Conservation (phyloP, 2,797 vertebrate species). For the Anguilla marmorata region DNA sequence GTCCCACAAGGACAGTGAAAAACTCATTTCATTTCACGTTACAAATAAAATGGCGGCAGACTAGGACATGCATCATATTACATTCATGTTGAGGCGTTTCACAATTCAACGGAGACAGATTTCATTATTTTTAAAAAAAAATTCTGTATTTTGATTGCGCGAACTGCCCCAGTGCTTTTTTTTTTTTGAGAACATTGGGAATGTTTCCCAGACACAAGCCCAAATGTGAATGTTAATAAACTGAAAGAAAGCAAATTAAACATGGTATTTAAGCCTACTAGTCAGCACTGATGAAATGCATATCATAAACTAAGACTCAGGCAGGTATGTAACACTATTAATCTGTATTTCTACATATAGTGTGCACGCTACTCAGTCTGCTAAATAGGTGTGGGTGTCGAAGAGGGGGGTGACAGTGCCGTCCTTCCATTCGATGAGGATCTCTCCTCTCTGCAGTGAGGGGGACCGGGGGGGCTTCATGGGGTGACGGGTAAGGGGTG, state of each 20-base stretch:
- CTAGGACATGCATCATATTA: not conserved
- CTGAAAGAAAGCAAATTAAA: not conserved
- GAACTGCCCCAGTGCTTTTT: not conserved
- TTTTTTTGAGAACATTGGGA: not conserved
- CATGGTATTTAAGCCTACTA: not conserved
- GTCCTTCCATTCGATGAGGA: slow-evolving; percentile 86
- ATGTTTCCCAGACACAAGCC: not conserved
- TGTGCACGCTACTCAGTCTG: slow-evolving; percentile 46
- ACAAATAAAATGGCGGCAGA: not conserved
- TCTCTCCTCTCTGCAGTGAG: slow-evolving; percentile 74
- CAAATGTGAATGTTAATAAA: not conserved
- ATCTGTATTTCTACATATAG: slow-evolving; percentile 16
- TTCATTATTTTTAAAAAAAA: not conserved
- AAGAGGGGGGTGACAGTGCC: slow-evolving; percentile 83
- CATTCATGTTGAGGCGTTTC: not conserved
- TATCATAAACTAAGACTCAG: not conserved
- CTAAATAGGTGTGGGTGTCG: slow-evolving; percentile 54
- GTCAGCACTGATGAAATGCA: not conserved
- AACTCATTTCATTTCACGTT: not conserved
- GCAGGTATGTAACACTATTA: not conserved
- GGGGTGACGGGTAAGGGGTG: slow-evolving; percentile 65
- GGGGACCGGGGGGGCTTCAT: slow-evolving; percentile 67
- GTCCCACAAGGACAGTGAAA: not conserved
- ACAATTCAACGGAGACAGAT: not conserved
- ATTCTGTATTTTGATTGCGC: not conserved